These are phyloP conservation scores for Hedychridium roseum DNA, from an alignment of 2,888 invertebrate genomes.

Conservation along the genomic window DNA sequence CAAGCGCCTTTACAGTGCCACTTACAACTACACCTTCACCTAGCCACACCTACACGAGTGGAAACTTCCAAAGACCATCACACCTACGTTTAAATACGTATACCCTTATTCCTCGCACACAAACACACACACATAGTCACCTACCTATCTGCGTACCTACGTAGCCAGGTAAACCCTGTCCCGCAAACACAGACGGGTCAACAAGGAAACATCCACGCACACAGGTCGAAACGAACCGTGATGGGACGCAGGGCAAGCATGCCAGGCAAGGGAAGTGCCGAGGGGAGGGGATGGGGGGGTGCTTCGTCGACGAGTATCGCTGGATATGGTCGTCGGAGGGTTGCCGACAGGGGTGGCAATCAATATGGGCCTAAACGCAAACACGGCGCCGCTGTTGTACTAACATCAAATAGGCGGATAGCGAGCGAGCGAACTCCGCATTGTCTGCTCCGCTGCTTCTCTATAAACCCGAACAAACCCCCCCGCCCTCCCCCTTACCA, in stretches of 20 bases:
- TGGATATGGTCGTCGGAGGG: constrained; percentile 50
- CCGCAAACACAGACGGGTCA: too few species aligned
- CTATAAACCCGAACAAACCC: constrained; percentile 43
- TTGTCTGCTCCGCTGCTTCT: constrained; percentile 55
- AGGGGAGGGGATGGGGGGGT: not conserved
- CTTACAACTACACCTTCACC: too few species aligned
- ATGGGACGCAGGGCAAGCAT: constrained; percentile 8
- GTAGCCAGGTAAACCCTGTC: too few species aligned
- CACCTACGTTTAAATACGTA: too few species aligned
- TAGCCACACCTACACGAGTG: too few species aligned
- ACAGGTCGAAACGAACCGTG: too few species aligned
- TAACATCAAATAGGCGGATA: constrained; percentile 65
- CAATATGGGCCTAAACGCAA: constrained; percentile 65
- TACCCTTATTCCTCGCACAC: too few species aligned
- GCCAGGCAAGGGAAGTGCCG: constrained; percentile 3
- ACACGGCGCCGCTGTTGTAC: constrained; percentile 63
- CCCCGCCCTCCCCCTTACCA: constrained; percentile 17
- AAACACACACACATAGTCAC: too few species aligned
- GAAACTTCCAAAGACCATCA: too few species aligned
- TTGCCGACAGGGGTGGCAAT: constrained; percentile 62
- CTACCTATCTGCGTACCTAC: too few species aligned
- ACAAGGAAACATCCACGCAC: too few species aligned
- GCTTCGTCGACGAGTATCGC: constrained; percentile 39
- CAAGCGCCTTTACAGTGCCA: too few species aligned
- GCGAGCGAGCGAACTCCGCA: constrained; percentile 56